These are phyloP conservation scores for Engraulis encrasicolus DNA, from an alignment of 2,113 vertebrate genomes.

Conservation along the genomic window DNA sequence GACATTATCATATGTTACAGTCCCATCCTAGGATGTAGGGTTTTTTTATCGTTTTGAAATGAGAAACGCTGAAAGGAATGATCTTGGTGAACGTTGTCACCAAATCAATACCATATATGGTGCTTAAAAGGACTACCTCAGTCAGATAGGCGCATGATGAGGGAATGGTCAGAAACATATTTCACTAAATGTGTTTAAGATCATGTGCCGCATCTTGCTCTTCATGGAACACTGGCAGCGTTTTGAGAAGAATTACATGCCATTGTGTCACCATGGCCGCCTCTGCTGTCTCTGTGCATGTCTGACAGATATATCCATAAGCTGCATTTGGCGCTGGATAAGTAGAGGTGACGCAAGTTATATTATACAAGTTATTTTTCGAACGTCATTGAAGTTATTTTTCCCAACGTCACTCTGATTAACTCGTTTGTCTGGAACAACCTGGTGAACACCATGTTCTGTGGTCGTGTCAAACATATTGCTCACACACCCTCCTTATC, in stretches of 20 bases:
- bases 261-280: neutral
- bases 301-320: slow-evolving; percentile 14
- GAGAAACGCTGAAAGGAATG: neutral
- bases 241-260: slow-evolving; percentile 22
- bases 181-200: slow-evolving; percentile 25
- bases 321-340: neutral
- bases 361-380: neutral
- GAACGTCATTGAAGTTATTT: neutral
- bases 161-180: slow-evolving; percentile 32
- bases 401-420: neutral
- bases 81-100: neutral
- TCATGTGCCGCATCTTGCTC: slow-evolving; percentile 18
- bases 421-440: neutral
- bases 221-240: slow-evolving; percentile 29
- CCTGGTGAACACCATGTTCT: neutral
- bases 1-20: neutral
- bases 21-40: neutral
- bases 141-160: neutral
- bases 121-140: neutral
- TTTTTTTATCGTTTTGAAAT: neutral
- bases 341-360: neutral
- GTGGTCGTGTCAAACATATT: neutral
- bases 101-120: slow-evolving; percentile 7
- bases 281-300: neutral
- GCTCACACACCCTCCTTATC: neutral